A percentile compares a stretch with the other conserved stretches of the same genome.
These are phyloP conservation scores for Rhopalosiphum nymphaeae DNA, from an alignment of 2,888 invertebrate genomes.

Conservation along the genomic window DNA sequence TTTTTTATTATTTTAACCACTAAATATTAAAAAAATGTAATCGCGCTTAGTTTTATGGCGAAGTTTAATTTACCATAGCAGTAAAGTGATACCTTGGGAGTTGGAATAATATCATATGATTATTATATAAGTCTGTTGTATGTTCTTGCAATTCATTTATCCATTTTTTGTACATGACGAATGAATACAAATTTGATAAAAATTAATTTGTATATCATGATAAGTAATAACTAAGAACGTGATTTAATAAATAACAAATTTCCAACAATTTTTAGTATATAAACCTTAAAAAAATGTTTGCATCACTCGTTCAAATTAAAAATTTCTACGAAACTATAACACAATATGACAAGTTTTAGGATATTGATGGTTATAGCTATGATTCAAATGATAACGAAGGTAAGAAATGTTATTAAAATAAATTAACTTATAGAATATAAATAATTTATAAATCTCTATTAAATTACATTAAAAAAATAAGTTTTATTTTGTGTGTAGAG, in stretches of 20 bases:
- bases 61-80: background rate
- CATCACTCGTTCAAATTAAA: background rate
- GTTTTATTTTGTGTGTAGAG: background rate
- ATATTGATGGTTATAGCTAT: background rate
- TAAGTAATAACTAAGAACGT: background rate
- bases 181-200: conserved; percentile 12
- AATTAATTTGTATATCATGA: background rate
- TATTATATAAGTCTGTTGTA: background rate
- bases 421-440: background rate
- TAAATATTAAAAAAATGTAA: background rate
- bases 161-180: background rate
- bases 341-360: background rate
- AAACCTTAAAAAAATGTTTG: background rate
- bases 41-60: background rate
- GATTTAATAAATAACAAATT: background rate
- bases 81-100: background rate
- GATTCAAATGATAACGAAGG: background rate
- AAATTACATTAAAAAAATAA: background rate
- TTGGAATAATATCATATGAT: background rate
- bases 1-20: background rate
- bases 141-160: background rate
- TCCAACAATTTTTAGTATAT: background rate
- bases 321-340: background rate
- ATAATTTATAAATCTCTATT: background rate
- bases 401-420: background rate